phyloP scores from a whole-genome alignment of 2,113 vertebrate genomes.

The Tenebrosternarchus preto region DNA sequence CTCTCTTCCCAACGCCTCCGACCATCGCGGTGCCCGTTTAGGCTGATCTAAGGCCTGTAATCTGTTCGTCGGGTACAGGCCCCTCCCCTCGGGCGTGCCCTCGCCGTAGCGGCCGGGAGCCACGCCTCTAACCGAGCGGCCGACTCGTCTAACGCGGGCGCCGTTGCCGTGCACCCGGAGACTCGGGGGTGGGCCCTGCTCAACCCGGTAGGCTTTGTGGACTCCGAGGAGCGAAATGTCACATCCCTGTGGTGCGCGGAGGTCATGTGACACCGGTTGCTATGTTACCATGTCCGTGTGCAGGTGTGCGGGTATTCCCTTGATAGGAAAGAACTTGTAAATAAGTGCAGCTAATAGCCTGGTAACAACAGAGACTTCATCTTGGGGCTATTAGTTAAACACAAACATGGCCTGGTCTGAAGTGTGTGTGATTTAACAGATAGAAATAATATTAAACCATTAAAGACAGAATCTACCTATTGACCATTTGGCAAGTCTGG shows the following conservation, averaged over 20 bases:
- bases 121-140: background rate
- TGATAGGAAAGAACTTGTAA: slow-evolving; percentile 28
- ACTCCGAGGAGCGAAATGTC: slow-evolving; percentile 55
- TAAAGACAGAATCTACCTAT: slow-evolving; percentile 29
- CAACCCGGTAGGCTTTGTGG: slow-evolving; percentile 15
- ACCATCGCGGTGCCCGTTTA: slow-evolving; percentile 38
- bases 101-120: background rate
- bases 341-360: slow-evolving; percentile 31
- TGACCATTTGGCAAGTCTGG: slow-evolving; percentile 40
- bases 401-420: slow-evolving; percentile 11
- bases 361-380: slow-evolving; percentile 28
- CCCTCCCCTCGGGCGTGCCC: background rate
- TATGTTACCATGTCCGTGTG: slow-evolving; percentile 46
- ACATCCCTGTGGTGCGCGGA: slow-evolving; percentile 49
- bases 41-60: slow-evolving; percentile 35
- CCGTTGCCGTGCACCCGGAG: no score
- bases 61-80: no score
- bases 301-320: slow-evolving; percentile 38
- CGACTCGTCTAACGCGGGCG: no score
- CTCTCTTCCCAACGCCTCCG: no score
- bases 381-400: slow-evolving; percentile 10
- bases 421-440: background rate
- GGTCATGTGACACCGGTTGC: slow-evolving; percentile 56
- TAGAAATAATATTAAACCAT: slow-evolving; percentile 43
- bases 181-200: no score